phyloP scores from a whole-genome alignment of 2,113 vertebrate genomes.

The Phalacrocorax aristotelis region DNA sequence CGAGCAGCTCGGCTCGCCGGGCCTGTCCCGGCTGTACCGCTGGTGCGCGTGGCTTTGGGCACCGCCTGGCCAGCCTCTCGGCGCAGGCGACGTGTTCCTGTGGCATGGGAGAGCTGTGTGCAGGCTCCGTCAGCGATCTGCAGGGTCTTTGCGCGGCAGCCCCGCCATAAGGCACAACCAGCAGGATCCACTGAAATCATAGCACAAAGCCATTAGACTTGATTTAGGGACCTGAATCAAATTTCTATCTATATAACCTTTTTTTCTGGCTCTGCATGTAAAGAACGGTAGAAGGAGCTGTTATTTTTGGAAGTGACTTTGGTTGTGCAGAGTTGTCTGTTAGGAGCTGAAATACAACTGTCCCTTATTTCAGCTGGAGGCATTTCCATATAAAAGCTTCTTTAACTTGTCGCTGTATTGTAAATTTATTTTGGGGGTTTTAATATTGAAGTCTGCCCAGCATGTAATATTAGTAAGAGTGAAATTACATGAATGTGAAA shows the following conservation, averaged over 20 bases:
- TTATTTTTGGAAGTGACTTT: slow-evolving; percentile 21
- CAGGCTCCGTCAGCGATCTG: background rate
- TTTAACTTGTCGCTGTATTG: background rate
- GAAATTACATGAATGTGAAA: slow-evolving; percentile 3
- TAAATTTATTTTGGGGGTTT: slow-evolving; percentile 12
- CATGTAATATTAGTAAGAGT: background rate
- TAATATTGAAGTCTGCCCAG: background rate
- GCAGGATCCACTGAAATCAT: background rate
- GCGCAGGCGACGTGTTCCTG: fast-evolving
- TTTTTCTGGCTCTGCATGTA: background rate
- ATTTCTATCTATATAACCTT: background rate
- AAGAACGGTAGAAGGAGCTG: background rate
- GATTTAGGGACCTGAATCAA: background rate
- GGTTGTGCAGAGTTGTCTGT: background rate
- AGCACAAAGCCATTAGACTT: background rate
- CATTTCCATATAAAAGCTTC: slow-evolving; percentile 22
- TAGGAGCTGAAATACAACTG: slow-evolving; percentile 12
- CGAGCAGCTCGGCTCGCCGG: fast-evolving
- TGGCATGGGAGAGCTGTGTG: background rate
- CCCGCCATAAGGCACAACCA: fast-evolving
- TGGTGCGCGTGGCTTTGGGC: background rate
- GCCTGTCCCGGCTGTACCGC: fast-evolving
- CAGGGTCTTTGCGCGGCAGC: background rate
- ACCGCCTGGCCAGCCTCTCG: background rate
- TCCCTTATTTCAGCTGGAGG: slow-evolving; percentile 11